phyloP scores from a whole-genome alignment of 2,888 invertebrate species.

The Conistra vaccinii region DNA sequence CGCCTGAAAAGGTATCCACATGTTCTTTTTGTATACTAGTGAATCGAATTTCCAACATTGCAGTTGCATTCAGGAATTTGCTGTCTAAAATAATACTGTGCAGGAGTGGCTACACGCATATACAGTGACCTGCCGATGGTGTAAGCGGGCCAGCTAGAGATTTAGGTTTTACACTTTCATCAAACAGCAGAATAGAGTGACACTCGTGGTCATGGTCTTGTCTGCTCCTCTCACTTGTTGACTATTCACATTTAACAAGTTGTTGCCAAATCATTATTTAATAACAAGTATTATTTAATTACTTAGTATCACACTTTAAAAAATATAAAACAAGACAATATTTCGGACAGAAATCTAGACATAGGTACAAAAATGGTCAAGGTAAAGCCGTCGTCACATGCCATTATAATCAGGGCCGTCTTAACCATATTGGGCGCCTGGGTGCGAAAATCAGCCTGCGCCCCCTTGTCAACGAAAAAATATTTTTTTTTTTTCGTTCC shows the following conservation, averaged over 20 bases:
- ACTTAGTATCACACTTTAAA: too few species aligned
- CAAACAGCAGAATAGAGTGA: background rate
- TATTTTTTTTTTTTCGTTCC: too few species aligned
- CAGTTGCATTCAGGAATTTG: too few species aligned
- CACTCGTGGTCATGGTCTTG: background rate
- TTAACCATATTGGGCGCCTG: too few species aligned
- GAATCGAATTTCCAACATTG: background rate
- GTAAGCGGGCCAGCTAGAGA: background rate
- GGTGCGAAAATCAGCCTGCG: too few species aligned
- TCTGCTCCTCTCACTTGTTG: background rate
- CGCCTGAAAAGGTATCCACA: conserved; percentile 78
- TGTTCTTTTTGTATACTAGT: background rate
- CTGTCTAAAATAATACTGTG: background rate
- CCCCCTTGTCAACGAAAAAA: too few species aligned
- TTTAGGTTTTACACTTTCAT: background rate
- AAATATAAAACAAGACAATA: too few species aligned
- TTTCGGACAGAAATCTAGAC: too few species aligned
- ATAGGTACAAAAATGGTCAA: too few species aligned
- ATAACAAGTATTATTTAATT: too few species aligned
- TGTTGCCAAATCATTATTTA: background rate
- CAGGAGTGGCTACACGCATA: background rate
- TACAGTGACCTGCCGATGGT: background rate
- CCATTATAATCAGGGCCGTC: too few species aligned
- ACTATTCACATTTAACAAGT: background rate
- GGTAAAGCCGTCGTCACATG: too few species aligned